phyloP scores from a whole-genome alignment of 2,888 invertebrate species.

The Altica lythri region DNA sequence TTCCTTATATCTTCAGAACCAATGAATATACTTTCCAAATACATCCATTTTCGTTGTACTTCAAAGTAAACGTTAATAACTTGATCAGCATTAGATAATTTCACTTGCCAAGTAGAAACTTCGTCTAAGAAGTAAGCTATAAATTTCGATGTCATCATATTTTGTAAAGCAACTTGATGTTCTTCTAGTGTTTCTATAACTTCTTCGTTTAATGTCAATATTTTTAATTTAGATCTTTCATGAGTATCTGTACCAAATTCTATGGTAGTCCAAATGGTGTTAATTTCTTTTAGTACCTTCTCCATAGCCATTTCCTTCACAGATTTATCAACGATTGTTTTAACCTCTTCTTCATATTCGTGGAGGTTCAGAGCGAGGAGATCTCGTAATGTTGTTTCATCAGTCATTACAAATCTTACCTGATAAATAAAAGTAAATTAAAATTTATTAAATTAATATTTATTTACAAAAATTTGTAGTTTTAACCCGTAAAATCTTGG shows the following conservation, averaged over 20 bases:
- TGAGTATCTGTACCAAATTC: constrained; percentile 81
- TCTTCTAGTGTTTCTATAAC: constrained; percentile 92
- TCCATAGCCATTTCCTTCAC: constrained; percentile 98
- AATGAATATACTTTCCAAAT: constrained; percentile 93
- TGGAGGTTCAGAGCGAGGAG: constrained; percentile 86
- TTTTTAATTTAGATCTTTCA: constrained; percentile 77
- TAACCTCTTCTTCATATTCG: constrained; percentile 92
- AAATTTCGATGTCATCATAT: constrained; percentile 92
- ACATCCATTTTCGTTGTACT: constrained; percentile 90
- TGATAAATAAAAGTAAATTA: constrained; percentile 45
- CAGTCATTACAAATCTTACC: constrained; percentile 81
- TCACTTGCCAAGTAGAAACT: constrained; percentile 86
- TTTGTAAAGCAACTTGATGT: constrained; percentile 93
- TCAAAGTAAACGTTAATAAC: constrained; percentile 83
- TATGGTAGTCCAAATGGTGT: constrained; percentile 79
- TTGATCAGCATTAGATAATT: constrained; percentile 87
- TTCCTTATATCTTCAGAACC: constrained; percentile 93
- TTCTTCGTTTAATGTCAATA: constrained; percentile 84
- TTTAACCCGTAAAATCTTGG: too few relatives aligned
- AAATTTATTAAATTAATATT: too few relatives aligned
- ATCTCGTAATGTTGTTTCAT: constrained; percentile 85
- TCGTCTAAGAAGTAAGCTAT: constrained; percentile 83
- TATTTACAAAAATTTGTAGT: too few relatives aligned
- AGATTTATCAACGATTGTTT: constrained; percentile 93
- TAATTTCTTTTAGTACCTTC: constrained; percentile 84